A percentile compares a stretch with the other conserved stretches of the same genome.
These are phyloP conservation scores for Chaetophractus vellerosus DNA, from an alignment of 2,797 vertebrate genomes.

Conservation along the genomic window DNA sequence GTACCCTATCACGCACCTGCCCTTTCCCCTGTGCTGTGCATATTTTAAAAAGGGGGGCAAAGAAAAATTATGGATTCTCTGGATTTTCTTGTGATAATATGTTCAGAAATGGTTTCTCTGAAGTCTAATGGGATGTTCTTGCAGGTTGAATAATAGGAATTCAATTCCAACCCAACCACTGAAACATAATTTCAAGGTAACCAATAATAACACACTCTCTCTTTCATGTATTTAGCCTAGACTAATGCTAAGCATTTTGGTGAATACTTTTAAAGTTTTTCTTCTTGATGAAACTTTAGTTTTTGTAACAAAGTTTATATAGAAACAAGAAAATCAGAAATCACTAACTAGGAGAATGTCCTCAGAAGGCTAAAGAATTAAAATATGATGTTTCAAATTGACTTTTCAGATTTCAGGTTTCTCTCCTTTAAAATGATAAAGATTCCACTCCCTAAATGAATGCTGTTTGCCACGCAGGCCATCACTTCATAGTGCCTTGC, in stretches of 20 bases:
- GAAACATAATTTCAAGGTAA: constrained; percentile 44
- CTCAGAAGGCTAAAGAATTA: background rate
- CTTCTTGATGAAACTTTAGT: constrained; percentile 22
- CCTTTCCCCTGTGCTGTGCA: background rate
- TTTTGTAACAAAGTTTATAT: constrained; percentile 8
- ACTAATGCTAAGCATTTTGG: background rate
- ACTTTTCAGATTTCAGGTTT: constrained; percentile 50
- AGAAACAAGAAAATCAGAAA: constrained; percentile 11
- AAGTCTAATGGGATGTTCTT: constrained; percentile 24
- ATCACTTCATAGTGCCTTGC: background rate
- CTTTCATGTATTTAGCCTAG: background rate
- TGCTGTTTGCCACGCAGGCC: background rate
- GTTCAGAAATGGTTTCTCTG: constrained; percentile 52
- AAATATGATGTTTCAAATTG: background rate
- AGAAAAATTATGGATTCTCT: constrained; percentile 35
- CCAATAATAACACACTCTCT: background rate
- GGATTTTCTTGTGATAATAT: constrained; percentile 31
- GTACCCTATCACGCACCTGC: constrained; percentile 8
- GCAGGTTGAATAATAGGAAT: constrained; percentile 14
- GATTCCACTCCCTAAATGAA: background rate
- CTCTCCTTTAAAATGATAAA: background rate
- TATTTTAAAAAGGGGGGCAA: constrained; percentile 25
- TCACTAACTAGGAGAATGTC: background rate
- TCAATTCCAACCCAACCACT: constrained; percentile 52
- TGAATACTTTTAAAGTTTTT: constrained; percentile 14